These are phyloP conservation scores for Acropternis orthonyx DNA, from an alignment of 2,797 vertebrate species.

Conservation along the genomic window DNA sequence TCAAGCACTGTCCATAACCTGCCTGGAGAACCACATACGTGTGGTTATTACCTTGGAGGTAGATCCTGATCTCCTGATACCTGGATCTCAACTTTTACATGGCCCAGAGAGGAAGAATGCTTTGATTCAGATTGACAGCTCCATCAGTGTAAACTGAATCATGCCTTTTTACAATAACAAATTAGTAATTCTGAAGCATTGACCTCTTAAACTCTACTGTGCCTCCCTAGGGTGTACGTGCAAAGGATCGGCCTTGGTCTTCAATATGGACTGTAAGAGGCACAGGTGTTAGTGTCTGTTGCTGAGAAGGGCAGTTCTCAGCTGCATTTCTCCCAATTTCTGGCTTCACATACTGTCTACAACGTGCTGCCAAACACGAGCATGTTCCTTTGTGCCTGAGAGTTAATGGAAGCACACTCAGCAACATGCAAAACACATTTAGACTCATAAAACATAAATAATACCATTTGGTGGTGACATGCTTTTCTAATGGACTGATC, in stretches of 20 bases:
- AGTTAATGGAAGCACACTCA: slow-evolving; percentile 57
- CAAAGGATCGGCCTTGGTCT: background rate
- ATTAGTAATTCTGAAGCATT: background rate
- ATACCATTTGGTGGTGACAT: slow-evolving; percentile 41
- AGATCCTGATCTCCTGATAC: background rate
- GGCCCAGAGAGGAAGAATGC: background rate
- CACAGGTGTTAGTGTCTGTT: background rate
- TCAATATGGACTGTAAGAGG: background rate
- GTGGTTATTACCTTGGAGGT: background rate
- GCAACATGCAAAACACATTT: slow-evolving; percentile 65
- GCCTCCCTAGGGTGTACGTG: background rate
- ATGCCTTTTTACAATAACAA: background rate
- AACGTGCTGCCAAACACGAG: background rate
- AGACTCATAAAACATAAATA: slow-evolving; percentile 72
- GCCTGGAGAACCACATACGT: background rate
- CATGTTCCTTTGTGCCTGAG: slow-evolving; percentile 31
- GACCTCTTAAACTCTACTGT: background rate
- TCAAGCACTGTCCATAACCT: background rate
- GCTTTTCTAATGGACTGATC: slow-evolving; percentile 56
- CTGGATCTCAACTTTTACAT: background rate
- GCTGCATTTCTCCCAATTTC: background rate
- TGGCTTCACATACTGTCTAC: background rate
- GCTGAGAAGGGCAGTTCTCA: background rate
- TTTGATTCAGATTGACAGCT: background rate
- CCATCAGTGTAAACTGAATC: background rate